phyloP scores from a whole-genome alignment of 2,113 vertebrate species.

The Oceanites oceanicus region DNA sequence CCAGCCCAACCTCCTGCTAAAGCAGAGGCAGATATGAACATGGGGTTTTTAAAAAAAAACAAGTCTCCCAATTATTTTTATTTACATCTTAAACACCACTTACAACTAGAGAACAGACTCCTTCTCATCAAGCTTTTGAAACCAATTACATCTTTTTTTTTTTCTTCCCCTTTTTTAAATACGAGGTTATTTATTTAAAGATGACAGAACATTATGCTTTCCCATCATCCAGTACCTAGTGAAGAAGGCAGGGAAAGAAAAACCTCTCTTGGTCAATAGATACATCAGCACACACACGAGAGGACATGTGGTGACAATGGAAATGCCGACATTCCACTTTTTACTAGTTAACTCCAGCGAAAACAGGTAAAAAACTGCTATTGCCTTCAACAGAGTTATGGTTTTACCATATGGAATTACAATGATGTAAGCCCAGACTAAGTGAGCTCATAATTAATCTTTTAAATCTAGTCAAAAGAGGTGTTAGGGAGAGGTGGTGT shows the following conservation, averaged over 20 bases:
- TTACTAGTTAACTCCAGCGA: background rate
- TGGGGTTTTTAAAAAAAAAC: background rate
- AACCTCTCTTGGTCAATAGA: background rate
- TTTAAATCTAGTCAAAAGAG: background rate
- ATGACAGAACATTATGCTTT: background rate
- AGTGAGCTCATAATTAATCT: background rate
- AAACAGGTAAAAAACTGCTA: background rate
- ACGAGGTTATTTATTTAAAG: background rate
- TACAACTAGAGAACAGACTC: background rate
- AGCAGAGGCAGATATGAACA: background rate
- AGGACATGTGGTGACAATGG: background rate
- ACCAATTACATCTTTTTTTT: background rate
- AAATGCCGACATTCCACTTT: background rate
- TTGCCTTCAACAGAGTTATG: background rate
- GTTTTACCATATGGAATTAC: background rate
- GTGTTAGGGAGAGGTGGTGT: background rate
- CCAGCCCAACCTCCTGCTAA: background rate
- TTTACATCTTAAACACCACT: background rate
- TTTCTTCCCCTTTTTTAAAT: background rate
- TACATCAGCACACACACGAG: background rate
- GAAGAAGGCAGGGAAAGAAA: background rate
- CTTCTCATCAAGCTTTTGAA: background rate
- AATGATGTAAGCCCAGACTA: background rate
- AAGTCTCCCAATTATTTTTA: background rate
- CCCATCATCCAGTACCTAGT: background rate